Evolutionary conservation across 2,797 vertebrate genomes (phyloP), one percentile per base, ranked within the genome.

Genomic region (Hippoglossus hippoglossus): DNA sequence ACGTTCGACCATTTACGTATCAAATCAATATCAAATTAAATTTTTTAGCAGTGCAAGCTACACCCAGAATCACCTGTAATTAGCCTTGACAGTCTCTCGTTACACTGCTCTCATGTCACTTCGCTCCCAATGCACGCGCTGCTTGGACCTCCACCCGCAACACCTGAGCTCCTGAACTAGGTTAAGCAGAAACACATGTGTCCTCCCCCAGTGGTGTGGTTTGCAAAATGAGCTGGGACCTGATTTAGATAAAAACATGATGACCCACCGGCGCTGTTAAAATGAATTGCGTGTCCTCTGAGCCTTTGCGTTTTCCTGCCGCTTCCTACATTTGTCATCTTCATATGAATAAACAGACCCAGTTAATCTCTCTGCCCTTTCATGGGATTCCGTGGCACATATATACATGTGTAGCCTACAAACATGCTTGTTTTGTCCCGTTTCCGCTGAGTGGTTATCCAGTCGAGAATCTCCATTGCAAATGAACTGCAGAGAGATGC

Each of bases 21-120:
- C 90, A 93, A 95, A 95, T 95, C 94, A 94, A 95, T 94, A 95
- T 91, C 93, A 94, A 95, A 95, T 95, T 94, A 95, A 93, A 94
- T 92, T 93, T 94, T 95, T 95, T 92, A 92, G 93, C 93, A 93
- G 91, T 85, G 94, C 92, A 93, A 93, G 92, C 91, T 92, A 87
- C 93, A 92, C 87, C 89, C 87, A 88, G 83, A 92, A 91, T 94
- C 94, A 94, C 89, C 90, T 91, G 92, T 95, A 95, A 95, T 95
- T 91, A 94, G 87, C 91, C 86, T 75, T 93, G 94, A 94, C 94
- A 94, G 91, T 87, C 85, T 89, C 79, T 73, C 80, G 90, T 88
- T 90, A 87, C 89, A 76, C 90, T 85, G 80, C 82, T 86, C 81
- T 88, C 80, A 71, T 89, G 92, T 93, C 91, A 91, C 87, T 89